Evolutionary conservation across 2,113 vertebrate species (phyloP).

Genomic region (Balaenoptera acutorostrata): DNA sequence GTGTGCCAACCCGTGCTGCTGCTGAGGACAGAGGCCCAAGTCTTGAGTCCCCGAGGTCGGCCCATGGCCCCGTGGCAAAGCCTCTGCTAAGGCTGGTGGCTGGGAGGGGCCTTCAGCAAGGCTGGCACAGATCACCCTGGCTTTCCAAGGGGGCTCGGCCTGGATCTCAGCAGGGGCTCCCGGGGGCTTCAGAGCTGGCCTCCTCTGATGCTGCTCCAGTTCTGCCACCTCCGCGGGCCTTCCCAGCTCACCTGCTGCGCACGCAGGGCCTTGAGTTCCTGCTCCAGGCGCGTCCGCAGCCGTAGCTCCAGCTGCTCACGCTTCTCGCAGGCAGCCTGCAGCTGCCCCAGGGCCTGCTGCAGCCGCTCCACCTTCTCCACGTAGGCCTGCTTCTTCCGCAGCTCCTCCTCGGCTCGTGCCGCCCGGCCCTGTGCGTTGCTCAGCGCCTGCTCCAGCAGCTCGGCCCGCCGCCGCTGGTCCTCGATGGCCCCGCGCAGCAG

Average conservation of each 20-base stretch:
- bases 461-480: slow-evolving; percentile 90
- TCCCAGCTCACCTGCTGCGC: slow-evolving; percentile 88
- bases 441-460: slow-evolving; percentile 92
- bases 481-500: slow-evolving; percentile 87
- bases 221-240: fast-evolving
- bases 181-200: too few species aligned
- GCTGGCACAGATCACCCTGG: background rate
- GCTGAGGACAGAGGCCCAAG: background rate
- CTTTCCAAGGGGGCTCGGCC: background rate
- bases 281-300: slow-evolving; percentile 93
- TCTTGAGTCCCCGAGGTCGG: background rate
- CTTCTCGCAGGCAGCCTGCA: slow-evolving; percentile 96
- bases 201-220: background rate
- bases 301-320: slow-evolving; percentile 92
- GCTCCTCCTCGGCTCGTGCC: slow-evolving; percentile 90
- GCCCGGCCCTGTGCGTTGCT: slow-evolving; percentile 87
- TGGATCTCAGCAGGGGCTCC: background rate
- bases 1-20: background rate
- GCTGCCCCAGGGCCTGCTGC: slow-evolving; percentile 93
- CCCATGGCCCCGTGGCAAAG: background rate
- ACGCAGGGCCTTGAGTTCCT: slow-evolving; percentile 94
- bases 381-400: slow-evolving; percentile 92
- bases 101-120: background rate
- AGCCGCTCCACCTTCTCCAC: slow-evolving; percentile 96
- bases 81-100: background rate